A percentile compares a stretch with the other conserved stretches of the same genome.
Evolutionary conservation across 1,140 invertebrate genomes (phyloP).

Genomic region (Drosophila leontia): DNA sequence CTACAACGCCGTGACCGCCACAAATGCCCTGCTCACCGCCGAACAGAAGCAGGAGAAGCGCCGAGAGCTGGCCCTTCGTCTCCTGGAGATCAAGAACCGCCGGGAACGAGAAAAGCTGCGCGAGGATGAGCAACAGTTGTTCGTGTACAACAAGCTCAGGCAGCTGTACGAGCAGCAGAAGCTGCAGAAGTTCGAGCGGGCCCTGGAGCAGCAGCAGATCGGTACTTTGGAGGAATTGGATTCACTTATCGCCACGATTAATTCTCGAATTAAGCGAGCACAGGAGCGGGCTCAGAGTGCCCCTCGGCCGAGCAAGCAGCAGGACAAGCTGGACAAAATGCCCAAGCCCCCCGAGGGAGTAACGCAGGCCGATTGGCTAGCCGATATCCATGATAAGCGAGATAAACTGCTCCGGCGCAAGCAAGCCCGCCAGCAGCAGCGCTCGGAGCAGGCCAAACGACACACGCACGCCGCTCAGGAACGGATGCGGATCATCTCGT

Average conservation of each 20-base stretch:
- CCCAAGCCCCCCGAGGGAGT: slow-evolving; percentile 86
- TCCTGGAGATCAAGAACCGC: slow-evolving; percentile 94
- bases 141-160: slow-evolving; percentile 89
- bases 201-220: slow-evolving; percentile 87
- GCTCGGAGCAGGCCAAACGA: slow-evolving; percentile 94
- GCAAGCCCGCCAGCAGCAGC: slow-evolving; percentile 90
- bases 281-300: slow-evolving; percentile 47
- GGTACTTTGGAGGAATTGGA: slow-evolving; percentile 86
- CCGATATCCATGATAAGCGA: slow-evolving; percentile 88
- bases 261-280: slow-evolving; percentile 91
- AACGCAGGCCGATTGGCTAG: slow-evolving; percentile 87
- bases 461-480: slow-evolving; percentile 96
- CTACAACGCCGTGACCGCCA: slow-evolving; percentile 85
- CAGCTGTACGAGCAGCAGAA: slow-evolving; percentile 72
- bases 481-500: slow-evolving; percentile 96
- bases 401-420: slow-evolving; percentile 89
- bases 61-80: slow-evolving; percentile 91
- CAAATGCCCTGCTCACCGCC: slow-evolving; percentile 87
- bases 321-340: slow-evolving; percentile 85
- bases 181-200: slow-evolving; percentile 85
- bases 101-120: slow-evolving; percentile 92
- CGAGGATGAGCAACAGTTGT: slow-evolving; percentile 95
- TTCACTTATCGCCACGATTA: slow-evolving; percentile 91
- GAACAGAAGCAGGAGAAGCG: slow-evolving; percentile 95
- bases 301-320: slow-evolving; percentile 60